Conservation (phyloP, 37 sponge, comb jelly and placozoan species). For the Spongia lamella region DNA sequence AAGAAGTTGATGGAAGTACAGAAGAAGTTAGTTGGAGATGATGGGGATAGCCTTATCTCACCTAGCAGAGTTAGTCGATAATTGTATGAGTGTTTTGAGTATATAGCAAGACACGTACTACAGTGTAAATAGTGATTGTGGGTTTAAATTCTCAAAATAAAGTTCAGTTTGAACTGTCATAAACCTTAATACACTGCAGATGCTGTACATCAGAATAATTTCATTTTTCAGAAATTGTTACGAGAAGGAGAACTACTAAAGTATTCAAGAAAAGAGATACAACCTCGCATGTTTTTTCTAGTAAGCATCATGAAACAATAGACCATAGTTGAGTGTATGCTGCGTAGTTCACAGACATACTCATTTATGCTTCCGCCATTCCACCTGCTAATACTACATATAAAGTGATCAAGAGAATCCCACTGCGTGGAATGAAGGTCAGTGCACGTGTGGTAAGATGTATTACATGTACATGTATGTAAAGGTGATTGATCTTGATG, state of each 20-base stretch:
- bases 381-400: slow-evolving; percentile 64
- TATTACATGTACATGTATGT: too few relatives aligned
- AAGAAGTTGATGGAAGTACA: slow-evolving; percentile 69
- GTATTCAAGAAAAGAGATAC: slow-evolving; percentile 73
- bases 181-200: too few relatives aligned
- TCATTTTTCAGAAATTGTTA: slow-evolving; percentile 53
- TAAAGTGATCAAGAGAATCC: slow-evolving; percentile 76
- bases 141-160: too few relatives aligned
- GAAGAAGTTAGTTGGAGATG: slow-evolving; percentile 80
- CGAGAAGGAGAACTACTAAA: slow-evolving; percentile 78
- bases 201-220: too few relatives aligned
- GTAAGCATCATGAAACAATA: slow-evolving; percentile 46
- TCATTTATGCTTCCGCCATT: slow-evolving; percentile 64
- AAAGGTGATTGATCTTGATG: slow-evolving; percentile 62
- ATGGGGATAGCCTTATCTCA: slow-evolving; percentile 68
- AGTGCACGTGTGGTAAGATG: too few relatives aligned
- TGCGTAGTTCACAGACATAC: slow-evolving; percentile 72
- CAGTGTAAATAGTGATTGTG: too few relatives aligned
- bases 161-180: too few relatives aligned
- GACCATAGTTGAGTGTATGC: too few relatives aligned
- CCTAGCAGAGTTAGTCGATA: slow-evolving; percentile 61
- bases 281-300: slow-evolving; percentile 74
- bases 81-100: too few relatives aligned
- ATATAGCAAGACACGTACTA: too few relatives aligned
- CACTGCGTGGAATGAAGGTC: slow-evolving; percentile 72